Conservation (phyloP, 2,113 vertebrate genomes). For the Callaeas wilsoni region DNA sequence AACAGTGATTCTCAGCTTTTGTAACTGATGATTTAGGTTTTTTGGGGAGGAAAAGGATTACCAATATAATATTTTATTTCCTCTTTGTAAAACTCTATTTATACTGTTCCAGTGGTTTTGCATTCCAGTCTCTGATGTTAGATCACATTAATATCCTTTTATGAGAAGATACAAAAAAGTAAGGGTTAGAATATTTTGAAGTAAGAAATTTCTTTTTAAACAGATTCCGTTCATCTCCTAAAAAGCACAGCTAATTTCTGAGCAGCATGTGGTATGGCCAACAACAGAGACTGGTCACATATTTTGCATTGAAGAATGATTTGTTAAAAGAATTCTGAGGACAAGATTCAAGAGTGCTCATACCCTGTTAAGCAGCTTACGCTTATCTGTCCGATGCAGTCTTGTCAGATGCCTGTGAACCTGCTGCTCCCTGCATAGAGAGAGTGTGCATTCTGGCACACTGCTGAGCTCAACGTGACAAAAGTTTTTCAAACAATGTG, state of each 20-base stretch:
- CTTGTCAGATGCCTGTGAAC: not conserved
- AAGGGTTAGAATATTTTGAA: not conserved
- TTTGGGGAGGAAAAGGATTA: too few species aligned
- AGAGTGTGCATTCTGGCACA: not conserved
- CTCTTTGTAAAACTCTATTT: not conserved
- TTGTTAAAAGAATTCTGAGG: not conserved
- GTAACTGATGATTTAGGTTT: not conserved
- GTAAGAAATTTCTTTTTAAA: not conserved
- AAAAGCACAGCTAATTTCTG: not conserved
- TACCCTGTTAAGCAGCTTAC: not conserved
- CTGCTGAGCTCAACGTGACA: not conserved
- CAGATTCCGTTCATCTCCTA: not conserved
- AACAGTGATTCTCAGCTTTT: not conserved
- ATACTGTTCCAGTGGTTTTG: not conserved
- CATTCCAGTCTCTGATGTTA: not conserved
- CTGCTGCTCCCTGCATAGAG: not conserved
- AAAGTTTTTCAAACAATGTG: not conserved
- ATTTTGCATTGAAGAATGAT: not conserved
- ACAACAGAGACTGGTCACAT: not conserved
- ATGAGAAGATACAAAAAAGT: not conserved
- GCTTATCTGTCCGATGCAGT: not conserved
- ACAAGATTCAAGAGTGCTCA: not conserved
- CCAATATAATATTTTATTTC: not conserved
- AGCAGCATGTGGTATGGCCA: not conserved
- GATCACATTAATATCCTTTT: not conserved